Evolutionary conservation across 1,140 invertebrate species (phyloP), one percentile per base, ranked within the genome.

Genomic region (Belonocnema kinseyi): DNA sequence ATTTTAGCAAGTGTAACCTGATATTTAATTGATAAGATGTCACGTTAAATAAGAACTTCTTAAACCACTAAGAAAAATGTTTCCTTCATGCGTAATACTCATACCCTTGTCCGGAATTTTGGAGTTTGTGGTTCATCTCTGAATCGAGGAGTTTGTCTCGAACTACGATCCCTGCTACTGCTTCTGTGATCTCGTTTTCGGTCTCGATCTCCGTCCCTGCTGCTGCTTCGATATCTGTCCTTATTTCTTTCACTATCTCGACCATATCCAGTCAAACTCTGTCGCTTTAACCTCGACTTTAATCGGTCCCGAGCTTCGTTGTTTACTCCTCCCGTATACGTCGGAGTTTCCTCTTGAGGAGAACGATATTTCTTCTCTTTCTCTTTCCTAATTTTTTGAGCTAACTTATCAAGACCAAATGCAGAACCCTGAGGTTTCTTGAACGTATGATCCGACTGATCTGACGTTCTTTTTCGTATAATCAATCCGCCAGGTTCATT

Each of bases 291-390:
- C 73, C 96, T 92, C 79, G 95, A 92, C 50, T 95, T 90, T 80
- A 96, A 92, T 80, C 95, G 93, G 83, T 95, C 93, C 79, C 94
- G 92, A 0, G 97, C 97, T 88, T 96, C 95, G 74, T 94, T 93
- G 53, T 95, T 96, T 3, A 99, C 95, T 33, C 98, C 97, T 52
- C 97, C 97, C 6, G 97, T 98, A 86, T 99, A 94, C 0, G 97
- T 97, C 0, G 98, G 98, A 10, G 98, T 99, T 92, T 99, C 98
- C 84, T 96, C 94, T 83, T 94, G 93, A 11, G 94, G 92, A 76
- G 93, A 91, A 74, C 98, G 92, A 86, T 98, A 97, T 88, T 96
- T 94, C 80, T 96, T 92, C 26, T 92, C 89, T 71, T 79, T 93
- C 85, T 96, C 94, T 83, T 91, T 92, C 12, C 95, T 92, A 80